Percentiles rank a stretch among this genome's conserved stretches.
These are phyloP conservation scores for Drosophila micromelanica DNA, from an alignment of 1,140 invertebrate species.

Conservation along the genomic window DNA sequence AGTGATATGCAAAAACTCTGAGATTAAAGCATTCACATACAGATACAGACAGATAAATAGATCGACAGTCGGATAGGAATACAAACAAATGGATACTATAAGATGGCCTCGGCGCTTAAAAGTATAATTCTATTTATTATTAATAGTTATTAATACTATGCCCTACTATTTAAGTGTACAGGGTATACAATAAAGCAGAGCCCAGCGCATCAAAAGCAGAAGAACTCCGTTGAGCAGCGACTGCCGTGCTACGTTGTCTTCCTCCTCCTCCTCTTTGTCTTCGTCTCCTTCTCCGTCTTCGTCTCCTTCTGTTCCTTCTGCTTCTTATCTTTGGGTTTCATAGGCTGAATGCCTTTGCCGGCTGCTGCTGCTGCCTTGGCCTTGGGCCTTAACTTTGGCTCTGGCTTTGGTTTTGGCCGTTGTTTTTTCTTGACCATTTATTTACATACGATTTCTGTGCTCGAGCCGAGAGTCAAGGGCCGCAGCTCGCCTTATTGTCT, in stretches of 20 bases:
- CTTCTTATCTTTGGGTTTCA: conserved; percentile 15
- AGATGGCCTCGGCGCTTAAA: too few relatives aligned
- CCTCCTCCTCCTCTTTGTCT: conserved; percentile 1
- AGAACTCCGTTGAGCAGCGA: conserved; percentile 37
- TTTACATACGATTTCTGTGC: conserved; percentile 69
- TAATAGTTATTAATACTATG: too few relatives aligned
- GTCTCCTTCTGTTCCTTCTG: conserved; percentile 1
- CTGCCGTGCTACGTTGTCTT: conserved; percentile 72
- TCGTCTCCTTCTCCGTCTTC: neutral
- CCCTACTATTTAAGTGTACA: neutral
- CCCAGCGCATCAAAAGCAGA: conserved; percentile 11
- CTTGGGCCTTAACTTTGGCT: conserved; percentile 55
- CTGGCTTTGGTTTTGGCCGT: conserved; percentile 35
- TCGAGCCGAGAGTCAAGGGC: conserved; percentile 59
- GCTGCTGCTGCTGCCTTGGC: conserved; percentile 58
- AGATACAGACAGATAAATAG: too few relatives aligned
- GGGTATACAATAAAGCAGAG: conserved; percentile 9
- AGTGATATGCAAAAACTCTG: too few relatives aligned
- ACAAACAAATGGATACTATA: too few relatives aligned
- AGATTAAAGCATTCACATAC: too few relatives aligned
- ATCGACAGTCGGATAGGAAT: too few relatives aligned
- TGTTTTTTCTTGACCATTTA: conserved; percentile 71
- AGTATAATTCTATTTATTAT: too few relatives aligned
- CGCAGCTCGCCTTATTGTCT: conserved; percentile 76
- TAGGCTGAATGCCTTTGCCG: conserved; percentile 17